Evolutionary conservation across 2,113 vertebrate genomes (phyloP).

Genomic region (Eclectus roratus): DNA sequence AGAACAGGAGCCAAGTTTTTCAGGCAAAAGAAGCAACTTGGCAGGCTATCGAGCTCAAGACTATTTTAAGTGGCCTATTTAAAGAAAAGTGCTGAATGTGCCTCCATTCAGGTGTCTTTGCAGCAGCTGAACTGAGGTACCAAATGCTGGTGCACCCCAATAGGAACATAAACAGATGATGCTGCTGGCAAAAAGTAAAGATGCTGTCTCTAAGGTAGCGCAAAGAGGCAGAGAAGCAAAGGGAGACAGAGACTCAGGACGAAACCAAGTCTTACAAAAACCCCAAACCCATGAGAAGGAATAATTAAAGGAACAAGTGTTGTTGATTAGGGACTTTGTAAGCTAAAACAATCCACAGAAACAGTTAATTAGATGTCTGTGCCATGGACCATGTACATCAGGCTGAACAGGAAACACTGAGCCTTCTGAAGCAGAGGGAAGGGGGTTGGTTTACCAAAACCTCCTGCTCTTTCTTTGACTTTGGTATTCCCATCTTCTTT

Average conservation of each 20-base stretch:
- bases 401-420: background rate
- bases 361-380: background rate
- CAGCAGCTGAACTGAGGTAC: background rate
- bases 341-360: background rate
- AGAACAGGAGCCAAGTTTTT: background rate
- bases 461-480: background rate
- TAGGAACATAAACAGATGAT: background rate
- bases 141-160: background rate
- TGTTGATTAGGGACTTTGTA: background rate
- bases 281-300: background rate
- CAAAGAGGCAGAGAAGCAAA: background rate
- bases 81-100: background rate
- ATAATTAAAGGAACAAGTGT: background rate
- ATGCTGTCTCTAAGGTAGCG: background rate
- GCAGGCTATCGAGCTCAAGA: background rate
- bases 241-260: background rate
- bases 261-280: background rate
- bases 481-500: background rate
- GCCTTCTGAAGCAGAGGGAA: background rate
- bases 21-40: background rate
- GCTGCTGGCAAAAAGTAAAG: background rate
- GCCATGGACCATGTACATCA: background rate
- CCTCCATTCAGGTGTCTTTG: background rate
- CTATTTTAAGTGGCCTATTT: constrained; percentile 15
- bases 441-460: background rate